These are phyloP conservation scores for Gephyroberyx darwinii DNA, from an alignment of 2,797 vertebrate genomes.

Conservation along the genomic window DNA sequence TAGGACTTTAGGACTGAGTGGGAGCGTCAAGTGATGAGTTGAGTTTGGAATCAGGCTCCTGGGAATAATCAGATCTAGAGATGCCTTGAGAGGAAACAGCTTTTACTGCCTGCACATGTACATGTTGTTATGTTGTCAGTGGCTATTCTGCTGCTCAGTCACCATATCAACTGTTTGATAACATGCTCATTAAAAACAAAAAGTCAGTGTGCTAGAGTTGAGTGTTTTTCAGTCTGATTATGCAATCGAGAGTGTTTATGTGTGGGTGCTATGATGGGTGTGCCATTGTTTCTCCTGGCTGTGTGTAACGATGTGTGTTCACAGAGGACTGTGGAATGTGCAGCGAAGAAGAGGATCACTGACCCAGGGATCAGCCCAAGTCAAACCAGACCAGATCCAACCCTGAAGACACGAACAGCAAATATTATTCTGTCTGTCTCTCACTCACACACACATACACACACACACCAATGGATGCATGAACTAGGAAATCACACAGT, in stretches of 20 bases:
- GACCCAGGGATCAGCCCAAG: constrained; percentile 1
- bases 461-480: no score
- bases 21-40: no score
- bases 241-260: background rate
- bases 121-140: constrained; percentile 24
- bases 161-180: background rate
- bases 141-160: constrained; percentile 10
- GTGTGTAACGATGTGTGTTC: constrained; percentile 6
- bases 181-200: constrained; percentile 24
- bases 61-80: no score
- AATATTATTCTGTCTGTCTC: constrained; percentile 22
- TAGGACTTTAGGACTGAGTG: no score
- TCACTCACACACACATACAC: background rate
- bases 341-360: background rate
- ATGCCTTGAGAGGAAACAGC: no score
- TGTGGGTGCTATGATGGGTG: constrained; percentile 10
- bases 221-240: no score
- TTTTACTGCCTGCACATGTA: constrained; percentile 14
- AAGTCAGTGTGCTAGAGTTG: background rate
- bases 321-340: constrained; percentile 19
- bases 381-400: constrained; percentile 3
- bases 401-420: constrained; percentile 21
- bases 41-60: no score
- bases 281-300: constrained; percentile 32
- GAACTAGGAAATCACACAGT: no score